Evolutionary conservation across 2,888 invertebrate genomes (phyloP).

Genomic region (Cheilosia soror): DNA sequence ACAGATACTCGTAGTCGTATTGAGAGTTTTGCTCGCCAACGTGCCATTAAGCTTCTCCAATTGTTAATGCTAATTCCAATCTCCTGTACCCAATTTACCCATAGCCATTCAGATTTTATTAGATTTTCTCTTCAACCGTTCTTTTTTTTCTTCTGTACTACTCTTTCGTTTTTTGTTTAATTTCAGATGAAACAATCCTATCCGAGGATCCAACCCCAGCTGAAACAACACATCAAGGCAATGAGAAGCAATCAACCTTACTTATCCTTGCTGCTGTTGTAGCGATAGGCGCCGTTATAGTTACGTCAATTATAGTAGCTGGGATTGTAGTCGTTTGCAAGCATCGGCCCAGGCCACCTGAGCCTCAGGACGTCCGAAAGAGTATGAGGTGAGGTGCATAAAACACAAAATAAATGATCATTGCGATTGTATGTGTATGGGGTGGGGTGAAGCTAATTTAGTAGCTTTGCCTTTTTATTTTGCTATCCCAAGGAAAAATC

Average conservation of each 20-base stretch:
- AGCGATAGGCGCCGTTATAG: constrained; percentile 83
- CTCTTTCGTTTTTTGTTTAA: constrained; percentile 54
- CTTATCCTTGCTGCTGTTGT: constrained; percentile 83
- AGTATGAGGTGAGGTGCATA: constrained; percentile 82
- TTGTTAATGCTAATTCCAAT: constrained; percentile 71
- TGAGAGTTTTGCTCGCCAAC: constrained; percentile 59
- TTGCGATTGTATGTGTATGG: constrained; percentile 4
- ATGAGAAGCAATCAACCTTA: constrained; percentile 83
- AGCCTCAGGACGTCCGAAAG: constrained; percentile 84
- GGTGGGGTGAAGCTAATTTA: constrained; percentile 20
- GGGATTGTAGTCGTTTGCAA: constrained; percentile 84
- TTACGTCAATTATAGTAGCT: constrained; percentile 84
- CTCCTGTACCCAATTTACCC: constrained; percentile 68
- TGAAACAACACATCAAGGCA: constrained; percentile 83
- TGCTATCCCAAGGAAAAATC: neutral
- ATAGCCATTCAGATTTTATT: constrained; percentile 72
- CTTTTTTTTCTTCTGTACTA: constrained; percentile 35
- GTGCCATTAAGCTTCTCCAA: constrained; percentile 64
- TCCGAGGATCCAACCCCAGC: constrained; percentile 84
- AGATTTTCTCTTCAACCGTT: constrained; percentile 61
- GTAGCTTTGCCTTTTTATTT: constrained; percentile 30
- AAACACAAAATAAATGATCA: constrained; percentile 52
- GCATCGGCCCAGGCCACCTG: constrained; percentile 84
- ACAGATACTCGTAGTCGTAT: constrained; percentile 32
- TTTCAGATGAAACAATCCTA: constrained; percentile 83